Evolutionary conservation across 1,140 invertebrate species (phyloP).

Genomic region (Aleiodes sp.): DNA sequence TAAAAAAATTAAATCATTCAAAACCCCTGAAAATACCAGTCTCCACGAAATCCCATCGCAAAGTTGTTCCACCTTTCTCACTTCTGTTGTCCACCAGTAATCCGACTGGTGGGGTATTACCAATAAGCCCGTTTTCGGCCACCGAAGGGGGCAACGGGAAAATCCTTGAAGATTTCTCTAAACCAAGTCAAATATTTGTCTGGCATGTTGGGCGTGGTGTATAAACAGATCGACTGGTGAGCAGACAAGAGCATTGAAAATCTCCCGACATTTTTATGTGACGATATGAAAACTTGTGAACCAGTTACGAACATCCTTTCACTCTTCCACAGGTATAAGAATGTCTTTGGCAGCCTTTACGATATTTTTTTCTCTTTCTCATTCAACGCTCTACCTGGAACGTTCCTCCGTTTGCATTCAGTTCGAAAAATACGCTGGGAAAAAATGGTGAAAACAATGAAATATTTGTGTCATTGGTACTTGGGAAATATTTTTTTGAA

Average conservation of each 20-base stretch:
- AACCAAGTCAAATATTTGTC: conserved; percentile 63
- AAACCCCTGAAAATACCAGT: neutral
- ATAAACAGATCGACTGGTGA: conserved; percentile 58
- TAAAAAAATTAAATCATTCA: too few species aligned
- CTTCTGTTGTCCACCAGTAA: conserved; percentile 42
- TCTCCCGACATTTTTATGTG: conserved; percentile 11
- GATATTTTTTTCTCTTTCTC: neutral
- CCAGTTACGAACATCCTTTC: neutral
- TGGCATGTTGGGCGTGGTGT: conserved; percentile 59
- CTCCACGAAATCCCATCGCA: neutral
- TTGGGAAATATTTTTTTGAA: too few species aligned
- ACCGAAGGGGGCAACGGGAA: too few species aligned
- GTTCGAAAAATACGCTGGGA: too few species aligned
- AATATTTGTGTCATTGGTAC: too few species aligned
- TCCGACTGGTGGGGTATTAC: conserved; percentile 55
- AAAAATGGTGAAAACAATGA: too few species aligned
- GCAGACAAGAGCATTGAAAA: conserved; percentile 7
- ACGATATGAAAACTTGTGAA: conserved; percentile 18
- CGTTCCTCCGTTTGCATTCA: too few species aligned
- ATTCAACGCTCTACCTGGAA: too few species aligned
- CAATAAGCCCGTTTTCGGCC: conserved; percentile 24
- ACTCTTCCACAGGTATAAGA: neutral
- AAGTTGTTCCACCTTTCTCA: conserved; percentile 38
- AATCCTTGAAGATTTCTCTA: conserved; percentile 51
- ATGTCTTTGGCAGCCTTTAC: neutral